Percentiles rank a stretch among this genome's conserved stretches.
Conservation (phyloP, 2,888 invertebrate genomes). For the Drosophila diplacantha region DNA sequence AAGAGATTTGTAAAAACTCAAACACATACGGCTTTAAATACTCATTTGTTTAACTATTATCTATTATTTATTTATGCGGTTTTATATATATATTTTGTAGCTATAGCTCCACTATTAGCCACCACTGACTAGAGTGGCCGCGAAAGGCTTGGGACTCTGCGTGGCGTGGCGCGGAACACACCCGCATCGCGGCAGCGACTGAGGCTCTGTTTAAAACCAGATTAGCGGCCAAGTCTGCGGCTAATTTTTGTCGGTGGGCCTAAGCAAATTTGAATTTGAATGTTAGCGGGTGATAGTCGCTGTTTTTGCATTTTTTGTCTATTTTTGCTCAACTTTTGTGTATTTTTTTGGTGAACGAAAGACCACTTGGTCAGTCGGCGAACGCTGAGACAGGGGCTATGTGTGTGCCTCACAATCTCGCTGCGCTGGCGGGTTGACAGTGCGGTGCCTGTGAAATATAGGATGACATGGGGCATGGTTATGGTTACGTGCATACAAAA, state of each 20-base stretch:
- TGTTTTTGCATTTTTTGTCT: conserved; percentile 28
- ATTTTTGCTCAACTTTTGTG: background rate
- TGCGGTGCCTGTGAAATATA: conserved; percentile 67
- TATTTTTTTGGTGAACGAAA: conserved; percentile 21
- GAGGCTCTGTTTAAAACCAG: conserved; percentile 71
- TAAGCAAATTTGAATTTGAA: conserved; percentile 73
- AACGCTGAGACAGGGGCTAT: conserved; percentile 38
- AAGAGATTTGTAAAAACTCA: no score
- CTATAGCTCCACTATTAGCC: background rate
- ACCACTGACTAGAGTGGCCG: conserved; percentile 9
- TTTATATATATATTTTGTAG: background rate
- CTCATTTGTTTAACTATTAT: background rate
- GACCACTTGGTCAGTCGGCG: conserved; percentile 71
- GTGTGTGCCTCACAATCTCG: conserved; percentile 51
- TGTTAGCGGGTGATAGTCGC: conserved; percentile 73
- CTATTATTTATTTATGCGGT: background rate
- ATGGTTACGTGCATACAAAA: conserved; percentile 66
- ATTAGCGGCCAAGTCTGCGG: conserved; percentile 73
- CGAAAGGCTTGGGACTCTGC: conserved; percentile 28
- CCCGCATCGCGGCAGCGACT: conserved; percentile 65
- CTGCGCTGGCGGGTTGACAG: conserved; percentile 58
- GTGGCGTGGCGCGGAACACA: conserved; percentile 57
- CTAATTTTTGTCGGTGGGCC: conserved; percentile 65
- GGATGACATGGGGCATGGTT: conserved; percentile 71
- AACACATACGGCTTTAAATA: no score